phyloP scores from a whole-genome alignment of 2,113 vertebrate genomes.

The Alosa alosa region DNA sequence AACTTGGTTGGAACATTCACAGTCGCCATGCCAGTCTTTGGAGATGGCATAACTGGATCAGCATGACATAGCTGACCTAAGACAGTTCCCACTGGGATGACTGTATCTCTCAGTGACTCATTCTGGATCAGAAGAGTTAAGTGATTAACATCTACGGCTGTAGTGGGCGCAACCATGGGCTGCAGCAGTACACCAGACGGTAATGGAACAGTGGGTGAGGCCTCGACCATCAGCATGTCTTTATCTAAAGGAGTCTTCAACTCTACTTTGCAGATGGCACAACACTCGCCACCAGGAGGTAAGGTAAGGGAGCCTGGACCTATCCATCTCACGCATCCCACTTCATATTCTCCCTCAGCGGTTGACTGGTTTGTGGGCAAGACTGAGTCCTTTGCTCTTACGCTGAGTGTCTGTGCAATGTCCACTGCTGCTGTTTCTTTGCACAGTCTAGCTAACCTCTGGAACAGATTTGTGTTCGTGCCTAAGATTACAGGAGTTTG shows the following conservation, averaged over 20 bases:
- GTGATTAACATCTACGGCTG: neutral
- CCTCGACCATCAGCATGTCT: conserved; percentile 35
- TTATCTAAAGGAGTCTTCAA: neutral
- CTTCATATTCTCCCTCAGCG: neutral
- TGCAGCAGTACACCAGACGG: conserved; percentile 33
- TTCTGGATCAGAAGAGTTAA: conserved; percentile 30
- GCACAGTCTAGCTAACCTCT: conserved; percentile 5
- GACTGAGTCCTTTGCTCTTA: neutral
- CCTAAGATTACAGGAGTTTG: conserved; percentile 26
- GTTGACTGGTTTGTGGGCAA: neutral
- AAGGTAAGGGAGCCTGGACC: conserved; percentile 26
- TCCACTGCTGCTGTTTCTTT: neutral
- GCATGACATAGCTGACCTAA: neutral
- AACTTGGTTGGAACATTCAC: too few relatives aligned
- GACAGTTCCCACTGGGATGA: conserved; percentile 23
- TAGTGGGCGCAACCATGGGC: neutral
- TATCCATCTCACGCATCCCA: conserved; percentile 35
- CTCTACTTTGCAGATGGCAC: too few relatives aligned
- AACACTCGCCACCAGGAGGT: conserved; percentile 25
- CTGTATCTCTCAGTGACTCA: neutral
- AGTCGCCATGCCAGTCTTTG: neutral
- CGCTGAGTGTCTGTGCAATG: neutral
- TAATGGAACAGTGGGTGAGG: neutral
- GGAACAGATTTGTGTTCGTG: conserved; percentile 24
- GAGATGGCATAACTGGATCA: conserved; percentile 1